Evolutionary conservation across 1,140 invertebrate species (phyloP), one percentile per base, ranked within the genome.

Genomic region (Phocides pigmalion): DNA sequence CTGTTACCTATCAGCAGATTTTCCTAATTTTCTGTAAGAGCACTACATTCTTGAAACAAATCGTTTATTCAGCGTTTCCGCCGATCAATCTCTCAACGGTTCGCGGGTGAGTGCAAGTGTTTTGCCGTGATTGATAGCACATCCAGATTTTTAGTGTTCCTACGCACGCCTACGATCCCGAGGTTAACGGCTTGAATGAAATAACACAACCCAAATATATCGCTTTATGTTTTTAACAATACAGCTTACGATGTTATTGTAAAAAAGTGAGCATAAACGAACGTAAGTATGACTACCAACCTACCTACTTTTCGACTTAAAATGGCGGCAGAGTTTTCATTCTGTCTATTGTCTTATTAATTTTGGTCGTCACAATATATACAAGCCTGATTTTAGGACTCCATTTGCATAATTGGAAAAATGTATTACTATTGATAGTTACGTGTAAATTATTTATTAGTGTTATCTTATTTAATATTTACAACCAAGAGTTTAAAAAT

Each of bases 111-210:
- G 62, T 66, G 67, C 39, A 54, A 65, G 59, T 62, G 68, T 70
- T 67, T 64, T 54, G 39, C 28, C 16, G 56, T 70, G 74, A 81
- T 78, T 72, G 70, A 81, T 76, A 35, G 62, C 47, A 22, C 61
- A 74, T 70, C 69, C 68, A 76, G 76, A 79, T 64, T 74, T 69
- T 72, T 76, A 76, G 67, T 63, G 70, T 74, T 78, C 77, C 75
- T 73, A 78, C 75, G 71, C 75, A 54, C 75, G 70, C 74, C 79
- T 72, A 81, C 76, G 41, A 17, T 28, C 4, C 3, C 32, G 68
- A 70, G 70, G 70, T 76, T 68, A 76, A 76, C 59, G 74, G 46
- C 68, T 67, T 44, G 39, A 50, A 53, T 59, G 22, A 42, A 67
- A 65, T 44, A 58, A 14, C 37, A 28, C 37, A 17, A 12, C 14